Base-by-base conservation (phyloP, 2,797 vertebrate species). In the Anisognathus igniventris region DNA sequence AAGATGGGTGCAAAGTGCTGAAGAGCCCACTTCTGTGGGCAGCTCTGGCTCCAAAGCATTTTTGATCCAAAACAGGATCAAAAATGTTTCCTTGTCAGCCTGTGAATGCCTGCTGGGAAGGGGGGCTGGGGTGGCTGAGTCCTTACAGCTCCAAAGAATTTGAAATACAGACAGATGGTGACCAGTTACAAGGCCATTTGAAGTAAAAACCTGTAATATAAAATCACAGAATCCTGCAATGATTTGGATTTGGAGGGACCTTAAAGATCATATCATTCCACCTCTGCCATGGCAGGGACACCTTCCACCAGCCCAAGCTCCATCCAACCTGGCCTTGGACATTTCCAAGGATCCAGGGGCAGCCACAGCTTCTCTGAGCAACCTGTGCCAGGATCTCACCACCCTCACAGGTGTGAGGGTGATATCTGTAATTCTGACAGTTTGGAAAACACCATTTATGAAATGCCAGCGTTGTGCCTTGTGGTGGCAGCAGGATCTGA, bases 241-340 rank as follows among this genome's bases (percentile, higher is more conserved):
- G 25, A 42, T 81, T 42, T 61, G 47, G 20, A 11, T 47, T 68
- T 40, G 22, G 16, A 61, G 31, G 10, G 27, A 47, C 35, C 27
- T 61, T 35, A 35, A 35, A 67, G 31, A 0, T 17, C 25, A 24
- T 14, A 3, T 7, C 2, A 2, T 54, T 14, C 19, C 21, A 35
- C 3, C 17, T 24, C 12, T 40, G 40, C 33, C 31, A 28, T 23
- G 25, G 10, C 30, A 66, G 39, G 21, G 33, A 31, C 61, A 53
- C 14, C 25, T 60, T 8, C 25, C 60, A 66, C 30, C 0, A 0
- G 0, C 18, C 33, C 53, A 19, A 30, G 21, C 12, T 21, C 25
- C 0, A 0, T 51, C 60, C 45, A 73, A 0, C 68, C 45, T 19
- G 25, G 25, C 53, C 61, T 39, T 13, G 47, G 30, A 9, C 54